Base-by-base conservation (phyloP, 2,113 vertebrate species). In the Erinaceus europaeus region DNA sequence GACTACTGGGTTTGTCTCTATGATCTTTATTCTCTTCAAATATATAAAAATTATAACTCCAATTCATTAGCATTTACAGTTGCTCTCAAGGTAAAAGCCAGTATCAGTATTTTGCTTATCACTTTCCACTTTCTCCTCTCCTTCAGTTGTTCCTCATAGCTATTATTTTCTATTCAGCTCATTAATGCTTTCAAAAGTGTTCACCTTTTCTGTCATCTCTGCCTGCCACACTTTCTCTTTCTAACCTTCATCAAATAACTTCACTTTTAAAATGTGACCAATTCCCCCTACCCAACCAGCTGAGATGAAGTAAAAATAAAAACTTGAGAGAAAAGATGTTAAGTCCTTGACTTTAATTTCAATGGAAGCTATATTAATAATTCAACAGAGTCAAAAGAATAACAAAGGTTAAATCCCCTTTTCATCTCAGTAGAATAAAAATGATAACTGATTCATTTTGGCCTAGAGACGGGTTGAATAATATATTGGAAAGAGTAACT, bases 141-240 rank as follows among this genome's bases (percentile, higher is more conserved):
- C 42, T 72, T 89, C 84, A 52, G 3, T 84, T 86, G 78, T 61
- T 8, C 25, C 21, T 69, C 34, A 25, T 12, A 90, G 34, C 46
- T 15, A 23, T 90, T 73, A 65, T 57, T 93, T 76, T 73, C 12
- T 29, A 38, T 40, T 86, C 50, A 81, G 40, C 9, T 84, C 67
- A 75, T 92, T 15, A 74, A 46, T 72, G 21, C 20, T 67, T 46
- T 78, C 44, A 83, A 93, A 88, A 61, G 13, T 59, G 55, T 82
- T 57, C 74, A 61, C 83, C 79, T 87, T 23, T 69, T n/a, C n/a
- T n/a, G n/a, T n/a, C n/a, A n/a, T n/a, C n/a, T n/a, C n/a, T n/a
- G n/a, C n/a, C 5, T 82, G 32, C 10, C 42, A 74, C 32, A 23
- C 6, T 44, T n/a, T 73, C 11, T 86, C 3, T 6, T 17, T 79